phyloP scores from a whole-genome alignment of 2,797 vertebrate genomes.

The Micromesistius poutassou region DNA sequence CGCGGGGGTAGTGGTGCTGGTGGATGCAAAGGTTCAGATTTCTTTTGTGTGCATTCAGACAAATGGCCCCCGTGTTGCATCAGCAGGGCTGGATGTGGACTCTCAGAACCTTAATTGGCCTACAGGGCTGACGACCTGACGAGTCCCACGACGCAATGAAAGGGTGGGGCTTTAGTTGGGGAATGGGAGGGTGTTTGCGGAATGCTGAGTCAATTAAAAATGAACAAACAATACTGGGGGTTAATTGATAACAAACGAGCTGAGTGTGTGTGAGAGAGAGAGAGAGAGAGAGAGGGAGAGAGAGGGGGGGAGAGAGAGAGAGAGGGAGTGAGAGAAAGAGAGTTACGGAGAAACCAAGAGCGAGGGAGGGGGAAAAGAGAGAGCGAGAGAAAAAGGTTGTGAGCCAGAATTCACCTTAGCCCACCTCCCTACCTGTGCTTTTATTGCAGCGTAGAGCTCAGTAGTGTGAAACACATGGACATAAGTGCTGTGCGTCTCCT shows the following conservation, averaged over 20 bases:
- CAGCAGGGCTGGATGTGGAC: slow-evolving; percentile 56
- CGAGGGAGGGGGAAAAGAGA: not conserved
- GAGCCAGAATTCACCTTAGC: slow-evolving; percentile 18
- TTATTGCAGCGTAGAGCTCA: slow-evolving; percentile 52
- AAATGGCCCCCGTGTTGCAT: slow-evolving; percentile 58
- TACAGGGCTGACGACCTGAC: slow-evolving; percentile 38
- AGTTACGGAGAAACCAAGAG: not conserved
- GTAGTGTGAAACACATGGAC: slow-evolving; percentile 46
- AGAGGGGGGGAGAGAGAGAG: no score
- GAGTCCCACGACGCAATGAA: slow-evolving; percentile 37
- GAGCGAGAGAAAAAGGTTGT: slow-evolving; percentile 11
- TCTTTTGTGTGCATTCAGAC: slow-evolving; percentile 19
- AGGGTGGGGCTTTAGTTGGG: slow-evolving; percentile 45
- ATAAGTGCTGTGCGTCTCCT: not conserved
- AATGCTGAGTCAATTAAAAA: not conserved
- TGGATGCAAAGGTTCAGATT: not conserved
- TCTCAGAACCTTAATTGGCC: slow-evolving; percentile 60
- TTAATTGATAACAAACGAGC: not conserved
- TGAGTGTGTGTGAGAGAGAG: not conserved
- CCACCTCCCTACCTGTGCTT: slow-evolving; percentile 49
- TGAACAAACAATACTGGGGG: not conserved
- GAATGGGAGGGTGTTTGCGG: slow-evolving; percentile 2
- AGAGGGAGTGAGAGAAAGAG: no score
- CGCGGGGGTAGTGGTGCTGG: not conserved
- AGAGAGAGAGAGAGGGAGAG: not conserved